These are phyloP conservation scores for Troides helena DNA, from an alignment of 2,888 invertebrate species.

Conservation along the genomic window DNA sequence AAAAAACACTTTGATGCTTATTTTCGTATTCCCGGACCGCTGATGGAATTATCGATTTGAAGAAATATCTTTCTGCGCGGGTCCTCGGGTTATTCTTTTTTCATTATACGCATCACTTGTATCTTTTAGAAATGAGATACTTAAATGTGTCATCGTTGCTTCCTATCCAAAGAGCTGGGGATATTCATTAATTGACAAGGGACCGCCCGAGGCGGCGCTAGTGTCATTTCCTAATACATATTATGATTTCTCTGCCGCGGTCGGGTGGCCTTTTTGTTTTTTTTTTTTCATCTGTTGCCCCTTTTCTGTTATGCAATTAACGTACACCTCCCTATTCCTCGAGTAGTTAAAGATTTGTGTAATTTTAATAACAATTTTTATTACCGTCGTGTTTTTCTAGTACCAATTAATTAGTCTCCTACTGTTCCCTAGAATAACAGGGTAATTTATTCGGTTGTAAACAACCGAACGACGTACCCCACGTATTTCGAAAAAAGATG, in stretches of 20 bases:
- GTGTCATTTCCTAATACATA: conserved; percentile 37
- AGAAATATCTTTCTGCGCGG: conserved; percentile 71
- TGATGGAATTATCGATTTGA: conserved; percentile 77
- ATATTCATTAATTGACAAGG: conserved; percentile 54
- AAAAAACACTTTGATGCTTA: conserved; percentile 79
- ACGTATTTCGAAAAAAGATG: conserved; percentile 1
- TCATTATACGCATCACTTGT: conserved; percentile 59
- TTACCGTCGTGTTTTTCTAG: too few relatives aligned
- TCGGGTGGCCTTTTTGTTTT: conserved; percentile 11
- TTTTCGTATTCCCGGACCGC: conserved; percentile 72
- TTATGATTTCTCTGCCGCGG: conserved; percentile 30
- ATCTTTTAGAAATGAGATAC: conserved; percentile 67
- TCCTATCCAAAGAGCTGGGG: conserved; percentile 67
- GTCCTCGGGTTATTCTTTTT: conserved; percentile 58
- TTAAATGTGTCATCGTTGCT: conserved; percentile 75
- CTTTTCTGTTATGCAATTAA: too few relatives aligned
- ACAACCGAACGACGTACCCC: not conserved
- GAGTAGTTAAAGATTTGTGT: too few relatives aligned
- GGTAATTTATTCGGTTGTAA: too few relatives aligned
- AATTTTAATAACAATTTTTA: too few relatives aligned
- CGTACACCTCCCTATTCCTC: too few relatives aligned
- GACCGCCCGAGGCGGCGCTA: conserved; percentile 40
- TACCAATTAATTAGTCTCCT: too few relatives aligned
- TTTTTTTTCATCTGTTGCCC: not conserved
- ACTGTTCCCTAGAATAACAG: too few relatives aligned